Evolutionary conservation across 2,113 vertebrate genomes (phyloP), one percentile per base, ranked within the genome.

Genomic region (Sigmodon hispidus): DNA sequence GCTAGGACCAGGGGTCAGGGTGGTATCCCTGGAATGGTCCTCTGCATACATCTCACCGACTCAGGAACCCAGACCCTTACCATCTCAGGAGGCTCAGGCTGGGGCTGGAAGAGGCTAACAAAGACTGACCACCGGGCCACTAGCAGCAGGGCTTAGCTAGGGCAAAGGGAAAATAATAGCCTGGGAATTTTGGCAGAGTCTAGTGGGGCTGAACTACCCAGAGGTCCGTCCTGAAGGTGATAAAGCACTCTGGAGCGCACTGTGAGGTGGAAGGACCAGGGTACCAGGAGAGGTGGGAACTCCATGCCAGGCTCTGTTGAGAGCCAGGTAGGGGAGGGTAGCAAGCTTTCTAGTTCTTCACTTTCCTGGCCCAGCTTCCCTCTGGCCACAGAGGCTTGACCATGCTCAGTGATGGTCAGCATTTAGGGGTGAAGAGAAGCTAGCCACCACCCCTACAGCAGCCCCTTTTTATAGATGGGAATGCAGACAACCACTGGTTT

Each of bases 401-500:
- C 72, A 0, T 5, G 72, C 45, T 91, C 55, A 3, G 59, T 7
- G 43, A 89, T 24, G 77, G 43, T 75, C 17, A 40, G 65, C 57
- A 34, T 29, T 65, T 24, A 65, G 15, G 45, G n/a, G 24, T 29
- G 0, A 40, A 7, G 34, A 75, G 19, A 2, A 73, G 72, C 59
- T 16, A 8, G 22, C n/a, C 24, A 10, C 9, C 9, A 63, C 34
- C 5, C 34, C 70, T 36, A 8, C 4, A 34, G 24, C 40, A 43
- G 29, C 0, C 9, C 10, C 50, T 22, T 76, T 48, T 13, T 2
- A 5, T 9, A 70, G 85, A 85, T 31, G 59, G 48, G 29, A 24
- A 7, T 0, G 0, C 81, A 89, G n/a, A 29, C n/a, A 34, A 31
- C 29, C 55, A 43, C 36, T 45, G 1, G 0, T 7, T 15, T 1